Evolutionary conservation across 2,113 vertebrate species (phyloP), one percentile per base, ranked within the genome.

Genomic region (Sialia sialis): DNA sequence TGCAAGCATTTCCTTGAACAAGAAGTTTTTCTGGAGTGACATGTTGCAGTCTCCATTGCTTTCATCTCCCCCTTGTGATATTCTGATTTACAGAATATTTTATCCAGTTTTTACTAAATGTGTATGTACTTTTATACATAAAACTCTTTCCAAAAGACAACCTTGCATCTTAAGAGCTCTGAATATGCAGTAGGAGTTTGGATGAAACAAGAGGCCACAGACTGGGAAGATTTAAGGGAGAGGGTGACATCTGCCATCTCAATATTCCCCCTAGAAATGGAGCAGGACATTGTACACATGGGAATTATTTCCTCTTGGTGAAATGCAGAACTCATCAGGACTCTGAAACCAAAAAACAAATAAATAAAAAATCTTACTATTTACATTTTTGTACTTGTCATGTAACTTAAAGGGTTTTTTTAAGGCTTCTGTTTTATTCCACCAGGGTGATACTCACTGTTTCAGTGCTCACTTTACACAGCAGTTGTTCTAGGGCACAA

Each of bases 31-130:
- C 69, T 94, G 46, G 39, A 64, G 87, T 83, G 77, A 89, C 85
- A 93, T 44, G 41, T 34, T 85, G 56, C 78, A 87, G 84, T 90
- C 88, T 36, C 66, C 83, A 66, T 58, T 90, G 58, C 91, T 97
- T 97, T 97, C 90, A 96, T 96, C 81, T 95, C 95, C 76, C 76
- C 84, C 80, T 96, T 92, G 94, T 97, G 92, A 97, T 94, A 78
- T 41, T 77, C 54, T 62, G 59, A 97, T 98, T 97, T 97, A 66
- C 94, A 97, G 95, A 95, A 94, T 90, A 76, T 87, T 97, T 97
- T 96, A 97, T 94, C 83, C 92, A 62, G 66, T 48, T 75, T 82
- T 92, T 84, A 34, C 27, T 68, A 82, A 87, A 79, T 59, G 30
- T 84, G 55, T 86, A 76, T 79, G 60, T 29, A 90, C 38, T 79